Base-by-base conservation (phyloP, 2,888 invertebrate species). In the Beris chalybata region DNA sequence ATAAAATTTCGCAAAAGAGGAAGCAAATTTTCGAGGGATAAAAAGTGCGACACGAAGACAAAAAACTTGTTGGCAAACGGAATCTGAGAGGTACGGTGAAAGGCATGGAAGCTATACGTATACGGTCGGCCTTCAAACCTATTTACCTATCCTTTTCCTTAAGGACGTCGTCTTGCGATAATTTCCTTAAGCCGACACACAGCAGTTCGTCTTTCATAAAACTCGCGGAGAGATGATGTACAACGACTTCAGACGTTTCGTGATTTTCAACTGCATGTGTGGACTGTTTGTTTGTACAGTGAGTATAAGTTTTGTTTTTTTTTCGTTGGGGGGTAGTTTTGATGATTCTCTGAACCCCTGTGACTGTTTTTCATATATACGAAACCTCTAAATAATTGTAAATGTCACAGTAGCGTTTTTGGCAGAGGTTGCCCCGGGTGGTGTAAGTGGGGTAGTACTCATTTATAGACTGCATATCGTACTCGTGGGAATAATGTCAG, bases 161-260 rank as follows among this genome's bases (percentile, higher is more conserved):
- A 29, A 50, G 43, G 61, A 52, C 52, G 50, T 52, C 67, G 50
- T 59, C 59, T 65, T 68, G 68, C 61, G 68, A 68, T 65, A 68
- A 68, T 68, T 68, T 68, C 65, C 67, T 66, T 64, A 43, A 67
- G 65, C 67, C 65, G 22, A 59, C 55, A 64, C 61, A 38, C 5
- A 38, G 9, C 5, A 38, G 38, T 7, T 38, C 52, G 32, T 50
- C 38, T 38, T 38, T 38, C 38, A 38, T 38, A 31, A 38, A 50
- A 31, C 38, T 22, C 30, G 32, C 50, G 9, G 38, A 5, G 38
- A 52, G 13, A 48, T 52, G 50, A 61, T 52, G 50, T 50, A 22
- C 11, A 38, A n/a, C 22, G 61, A 52, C 50, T 61, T 61, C 5
- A 5, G 61, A 52, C 13, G 29, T 50, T 52, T 29, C 61, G 38